A percentile compares a stretch with the other conserved stretches of the same genome.
phyloP scores from a whole-genome alignment of 2,113 vertebrate species.

The Platycercus adscitus region DNA sequence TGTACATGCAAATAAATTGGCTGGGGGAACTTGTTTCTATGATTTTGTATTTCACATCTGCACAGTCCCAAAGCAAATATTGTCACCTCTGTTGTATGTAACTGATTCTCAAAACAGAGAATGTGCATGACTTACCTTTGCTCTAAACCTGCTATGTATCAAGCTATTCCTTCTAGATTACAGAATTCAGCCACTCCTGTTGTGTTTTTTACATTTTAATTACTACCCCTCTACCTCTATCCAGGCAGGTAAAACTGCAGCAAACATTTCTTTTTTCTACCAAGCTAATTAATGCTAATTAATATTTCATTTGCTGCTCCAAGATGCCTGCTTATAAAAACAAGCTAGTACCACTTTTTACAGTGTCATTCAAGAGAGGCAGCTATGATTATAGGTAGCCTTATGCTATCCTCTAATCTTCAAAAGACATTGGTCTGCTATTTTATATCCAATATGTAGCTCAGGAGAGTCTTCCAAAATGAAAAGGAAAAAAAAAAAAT shows the following conservation, averaged over 20 bases:
- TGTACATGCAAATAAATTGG: background rate
- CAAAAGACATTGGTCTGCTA: background rate
- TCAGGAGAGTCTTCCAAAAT: background rate
- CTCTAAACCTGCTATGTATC: background rate
- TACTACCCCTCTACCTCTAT: background rate
- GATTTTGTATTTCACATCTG: background rate
- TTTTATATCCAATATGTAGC: background rate
- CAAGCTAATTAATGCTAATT: background rate
- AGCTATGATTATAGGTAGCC: background rate
- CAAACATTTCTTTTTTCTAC: background rate
- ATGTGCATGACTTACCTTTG: background rate
- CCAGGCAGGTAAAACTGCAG: background rate
- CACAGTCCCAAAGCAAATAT: background rate
- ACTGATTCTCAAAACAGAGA: background rate
- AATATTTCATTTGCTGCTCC: background rate
- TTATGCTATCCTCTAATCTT: background rate
- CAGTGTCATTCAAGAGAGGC: background rate
- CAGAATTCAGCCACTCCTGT: background rate
- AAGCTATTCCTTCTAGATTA: background rate
- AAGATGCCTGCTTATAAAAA: background rate
- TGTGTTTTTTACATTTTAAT: background rate
- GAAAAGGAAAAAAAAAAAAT: background rate
- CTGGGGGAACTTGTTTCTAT: background rate
- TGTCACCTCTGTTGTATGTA: background rate
- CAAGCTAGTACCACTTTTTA: background rate